Percentiles rank a stretch among this genome's conserved stretches.
Evolutionary conservation across 2,888 invertebrate genomes (phyloP).

Genomic region (Cordilura impudica): DNA sequence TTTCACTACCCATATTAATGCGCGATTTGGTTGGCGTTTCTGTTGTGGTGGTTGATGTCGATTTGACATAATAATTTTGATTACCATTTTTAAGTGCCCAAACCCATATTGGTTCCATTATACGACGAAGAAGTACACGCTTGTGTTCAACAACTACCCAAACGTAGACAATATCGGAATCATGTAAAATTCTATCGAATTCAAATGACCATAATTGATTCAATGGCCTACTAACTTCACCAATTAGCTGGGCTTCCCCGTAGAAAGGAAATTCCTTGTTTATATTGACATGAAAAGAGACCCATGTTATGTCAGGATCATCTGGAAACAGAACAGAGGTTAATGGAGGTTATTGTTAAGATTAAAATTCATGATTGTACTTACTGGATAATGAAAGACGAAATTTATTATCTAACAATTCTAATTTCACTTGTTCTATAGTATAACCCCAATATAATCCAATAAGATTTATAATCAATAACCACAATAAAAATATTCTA

Average conservation of each 20-base stretch:
- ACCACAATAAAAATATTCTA: not conserved
- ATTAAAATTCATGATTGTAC: not conserved
- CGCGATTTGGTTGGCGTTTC: not conserved
- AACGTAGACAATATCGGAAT: constrained; percentile 81
- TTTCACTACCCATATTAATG: not conserved
- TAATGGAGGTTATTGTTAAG: not conserved
- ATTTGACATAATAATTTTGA: constrained; percentile 11
- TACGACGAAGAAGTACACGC: constrained; percentile 76
- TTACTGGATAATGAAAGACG: constrained; percentile 73
- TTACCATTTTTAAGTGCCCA: constrained; percentile 32
- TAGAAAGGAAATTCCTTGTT: constrained; percentile 79
- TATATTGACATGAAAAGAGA: constrained; percentile 83
- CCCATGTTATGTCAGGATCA: constrained; percentile 79
- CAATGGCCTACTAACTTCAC: constrained; percentile 77
- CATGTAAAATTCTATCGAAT: constrained; percentile 78
- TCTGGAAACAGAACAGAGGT: constrained; percentile 73
- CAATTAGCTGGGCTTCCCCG: constrained; percentile 80
- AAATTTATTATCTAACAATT: constrained; percentile 68
- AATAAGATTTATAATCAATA: constrained; percentile 25
- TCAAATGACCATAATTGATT: constrained; percentile 80
- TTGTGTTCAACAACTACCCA: constrained; percentile 81
- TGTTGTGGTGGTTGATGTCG: not conserved
- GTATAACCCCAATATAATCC: constrained; percentile 23
- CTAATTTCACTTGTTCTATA: constrained; percentile 62
- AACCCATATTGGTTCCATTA: constrained; percentile 62